A percentile compares a stretch with the other conserved stretches of the same genome.
Evolutionary conservation across 2,113 vertebrate genomes (phyloP).

Genomic region (Mastomys coucha): DNA sequence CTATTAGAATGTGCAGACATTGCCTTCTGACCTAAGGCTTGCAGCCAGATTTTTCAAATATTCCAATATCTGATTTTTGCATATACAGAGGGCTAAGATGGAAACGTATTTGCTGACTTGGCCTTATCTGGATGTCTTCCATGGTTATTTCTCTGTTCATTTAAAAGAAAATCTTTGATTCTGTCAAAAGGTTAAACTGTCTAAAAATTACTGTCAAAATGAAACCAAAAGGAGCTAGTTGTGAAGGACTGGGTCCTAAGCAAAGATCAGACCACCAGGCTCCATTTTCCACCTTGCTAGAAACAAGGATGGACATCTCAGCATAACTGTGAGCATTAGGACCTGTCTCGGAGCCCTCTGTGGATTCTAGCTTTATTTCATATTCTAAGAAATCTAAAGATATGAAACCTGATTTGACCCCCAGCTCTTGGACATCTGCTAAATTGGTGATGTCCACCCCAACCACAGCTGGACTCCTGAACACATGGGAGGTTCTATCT

Average conservation of each 20-base stretch:
- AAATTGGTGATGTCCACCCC: background rate
- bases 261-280: background rate
- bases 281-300: background rate
- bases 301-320: fast-evolving
- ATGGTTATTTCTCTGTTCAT: background rate
- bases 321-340: background rate
- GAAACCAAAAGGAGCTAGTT: background rate
- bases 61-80: background rate
- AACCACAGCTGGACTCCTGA: background rate
- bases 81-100: background rate
- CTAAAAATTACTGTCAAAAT: background rate
- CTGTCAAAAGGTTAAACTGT: background rate
- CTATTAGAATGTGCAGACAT: background rate
- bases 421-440: background rate
- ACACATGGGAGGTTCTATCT: fast-evolving
- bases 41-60: fast-evolving
- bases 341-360: background rate
- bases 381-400: background rate
- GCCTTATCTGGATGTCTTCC: background rate
- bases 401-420: too few relatives aligned
- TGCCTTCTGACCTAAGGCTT: background rate
- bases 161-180: background rate
- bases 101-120: fast-evolving
- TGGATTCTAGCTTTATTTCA: background rate
- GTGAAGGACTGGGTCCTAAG: background rate